A percentile compares a stretch with the other conserved stretches of the same genome.
Conservation (phyloP, 2,113 vertebrate genomes). For the Benitochromis conjunctus region DNA sequence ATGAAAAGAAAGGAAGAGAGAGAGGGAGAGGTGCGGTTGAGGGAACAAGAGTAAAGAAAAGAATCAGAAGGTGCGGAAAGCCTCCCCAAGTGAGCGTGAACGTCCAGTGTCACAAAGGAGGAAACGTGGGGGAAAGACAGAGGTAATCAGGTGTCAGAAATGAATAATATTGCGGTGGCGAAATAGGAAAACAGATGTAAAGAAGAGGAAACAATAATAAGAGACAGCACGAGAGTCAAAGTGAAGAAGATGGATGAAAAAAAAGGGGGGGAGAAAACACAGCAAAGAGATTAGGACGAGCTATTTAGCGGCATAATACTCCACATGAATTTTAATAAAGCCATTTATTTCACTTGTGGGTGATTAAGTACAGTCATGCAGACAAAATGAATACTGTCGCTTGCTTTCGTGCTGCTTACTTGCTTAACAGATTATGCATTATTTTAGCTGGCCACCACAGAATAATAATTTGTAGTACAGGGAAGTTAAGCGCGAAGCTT, state of each 20-base stretch:
- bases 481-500: neutral
- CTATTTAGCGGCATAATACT: neutral
- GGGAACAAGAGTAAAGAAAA: neutral
- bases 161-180: neutral
- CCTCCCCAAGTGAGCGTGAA: neutral
- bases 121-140: neutral
- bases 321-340: constrained; percentile 15
- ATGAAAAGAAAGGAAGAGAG: constrained; percentile 1
- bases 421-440: neutral
- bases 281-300: neutral
- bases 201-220: neutral
- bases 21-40: neutral
- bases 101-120: neutral
- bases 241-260: neutral
- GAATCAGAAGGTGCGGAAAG: neutral
- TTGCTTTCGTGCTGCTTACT: neutral
- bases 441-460: neutral
- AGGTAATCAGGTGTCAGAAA: neutral
- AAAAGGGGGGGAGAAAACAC: neutral
- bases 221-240: neutral
- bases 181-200: neutral
- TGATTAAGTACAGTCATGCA: neutral
- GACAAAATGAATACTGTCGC: neutral
- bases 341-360: neutral
- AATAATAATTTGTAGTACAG: neutral